Evolutionary conservation across 2,888 invertebrate genomes (phyloP).

Genomic region (Brachylomia viminalis): DNA sequence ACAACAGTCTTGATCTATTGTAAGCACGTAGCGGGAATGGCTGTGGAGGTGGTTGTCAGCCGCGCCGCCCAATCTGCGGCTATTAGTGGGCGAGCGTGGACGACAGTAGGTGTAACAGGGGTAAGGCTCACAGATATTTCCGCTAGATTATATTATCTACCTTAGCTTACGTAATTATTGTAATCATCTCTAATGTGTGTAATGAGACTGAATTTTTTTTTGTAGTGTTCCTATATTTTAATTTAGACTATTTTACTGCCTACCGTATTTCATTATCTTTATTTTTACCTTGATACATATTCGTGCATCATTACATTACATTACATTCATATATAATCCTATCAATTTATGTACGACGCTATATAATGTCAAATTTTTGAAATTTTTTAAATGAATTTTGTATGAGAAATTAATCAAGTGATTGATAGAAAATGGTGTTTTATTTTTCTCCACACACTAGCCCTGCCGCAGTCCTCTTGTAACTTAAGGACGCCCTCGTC

Average conservation of each 20-base stretch:
- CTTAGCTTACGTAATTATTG: conserved; percentile 74
- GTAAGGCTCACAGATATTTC: conserved; percentile 51
- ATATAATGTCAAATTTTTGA: conserved; percentile 90
- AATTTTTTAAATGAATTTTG: conserved; percentile 90
- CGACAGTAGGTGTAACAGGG: conserved; percentile 4
- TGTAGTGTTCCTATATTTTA: conserved; percentile 90
- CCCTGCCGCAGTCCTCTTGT: conserved; percentile 4
- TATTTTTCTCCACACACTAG: conserved; percentile 63
- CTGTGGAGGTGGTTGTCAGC: conserved; percentile 22
- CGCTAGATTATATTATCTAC: conserved; percentile 50
- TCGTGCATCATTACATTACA: conserved; percentile 62
- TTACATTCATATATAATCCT: conserved; percentile 87
- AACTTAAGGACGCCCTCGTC: not conserved
- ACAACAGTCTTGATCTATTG: conserved; percentile 84
- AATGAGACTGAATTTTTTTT: conserved; percentile 88
- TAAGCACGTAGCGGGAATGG: conserved; percentile 57
- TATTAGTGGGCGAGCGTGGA: conserved; percentile 6
- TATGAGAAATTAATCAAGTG: conserved; percentile 89
- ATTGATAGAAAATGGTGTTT: conserved; percentile 87
- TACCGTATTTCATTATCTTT: conserved; percentile 87
- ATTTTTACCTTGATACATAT: conserved; percentile 86
- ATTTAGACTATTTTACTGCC: conserved; percentile 89
- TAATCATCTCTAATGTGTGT: conserved; percentile 80
- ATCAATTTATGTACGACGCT: conserved; percentile 89
- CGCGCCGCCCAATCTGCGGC: conserved; percentile 29